These are phyloP conservation scores for Parasteatoda lunata DNA, from an alignment of 2,888 invertebrate species.

Conservation along the genomic window DNA sequence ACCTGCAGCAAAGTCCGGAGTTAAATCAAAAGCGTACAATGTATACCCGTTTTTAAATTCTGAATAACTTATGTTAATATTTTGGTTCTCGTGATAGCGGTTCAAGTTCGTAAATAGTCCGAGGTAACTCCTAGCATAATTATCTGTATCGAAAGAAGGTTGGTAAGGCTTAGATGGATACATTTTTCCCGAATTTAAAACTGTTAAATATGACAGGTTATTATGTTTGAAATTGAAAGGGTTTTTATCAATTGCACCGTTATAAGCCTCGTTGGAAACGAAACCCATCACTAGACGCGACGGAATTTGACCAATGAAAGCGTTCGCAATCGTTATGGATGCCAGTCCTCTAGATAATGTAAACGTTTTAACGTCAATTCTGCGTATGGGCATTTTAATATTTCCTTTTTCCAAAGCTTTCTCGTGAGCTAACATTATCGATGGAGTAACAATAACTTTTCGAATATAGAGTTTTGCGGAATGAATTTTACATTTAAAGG, in stretches of 20 bases:
- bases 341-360: background rate
- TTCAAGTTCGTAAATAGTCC: slow-evolving; percentile 25
- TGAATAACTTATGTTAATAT: slow-evolving; percentile 1
- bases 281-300: background rate
- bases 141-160: background rate
- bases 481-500: background rate
- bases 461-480: slow-evolving; percentile 18
- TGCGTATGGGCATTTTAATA: slow-evolving; percentile 24
- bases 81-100: slow-evolving; percentile 15
- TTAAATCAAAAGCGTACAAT: slow-evolving; percentile 14
- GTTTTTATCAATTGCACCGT: too few relatives aligned
- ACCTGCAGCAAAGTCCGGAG: background rate
- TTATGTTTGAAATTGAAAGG: too few relatives aligned
- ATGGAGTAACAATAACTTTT: slow-evolving; percentile 4
- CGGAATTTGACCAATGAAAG: slow-evolving; percentile 10
- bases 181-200: too few relatives aligned
- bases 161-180: too few relatives aligned
- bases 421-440: slow-evolving; percentile 12
- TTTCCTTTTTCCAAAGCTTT: slow-evolving; percentile 21
- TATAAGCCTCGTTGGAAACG: slow-evolving; percentile 10
- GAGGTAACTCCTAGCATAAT: slow-evolving; percentile 9
- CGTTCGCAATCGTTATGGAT: slow-evolving; percentile 4
- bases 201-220: too few relatives aligned
- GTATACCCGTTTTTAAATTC: slow-evolving; percentile 15
- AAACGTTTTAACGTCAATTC: slow-evolving; percentile 11